These are phyloP conservation scores for Isaurus tuberculatus DNA, from an alignment of 92 coral and sea anemone species.

Conservation along the genomic window DNA sequence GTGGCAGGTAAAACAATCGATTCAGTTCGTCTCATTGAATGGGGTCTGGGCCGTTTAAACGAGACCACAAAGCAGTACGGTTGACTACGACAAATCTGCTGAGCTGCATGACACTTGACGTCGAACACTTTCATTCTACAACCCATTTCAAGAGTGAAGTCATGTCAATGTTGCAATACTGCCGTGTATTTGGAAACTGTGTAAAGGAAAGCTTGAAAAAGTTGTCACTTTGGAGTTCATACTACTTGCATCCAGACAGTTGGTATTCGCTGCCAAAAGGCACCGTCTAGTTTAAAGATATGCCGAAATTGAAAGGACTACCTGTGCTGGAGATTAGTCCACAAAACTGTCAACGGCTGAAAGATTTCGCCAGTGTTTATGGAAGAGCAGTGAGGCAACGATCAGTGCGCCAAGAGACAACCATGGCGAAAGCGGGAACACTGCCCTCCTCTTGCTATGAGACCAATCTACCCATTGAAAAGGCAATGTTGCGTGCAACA, in stretches of 20 bases:
- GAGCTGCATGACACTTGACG: constrained; percentile 58
- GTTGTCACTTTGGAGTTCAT: constrained; percentile 58
- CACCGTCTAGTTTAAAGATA: constrained; percentile 41
- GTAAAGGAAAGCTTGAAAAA: constrained; percentile 58
- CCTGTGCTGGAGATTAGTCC: constrained; percentile 32
- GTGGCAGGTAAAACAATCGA: constrained; percentile 48
- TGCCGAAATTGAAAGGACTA: constrained; percentile 46
- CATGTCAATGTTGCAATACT: constrained; percentile 59
- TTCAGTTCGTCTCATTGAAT: constrained; percentile 34
- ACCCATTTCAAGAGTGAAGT: constrained; percentile 46
- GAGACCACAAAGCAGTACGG: constrained; percentile 31
- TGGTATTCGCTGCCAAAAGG: constrained; percentile 46
- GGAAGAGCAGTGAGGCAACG: constrained; percentile 48
- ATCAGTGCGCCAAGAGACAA: constrained; percentile 53
- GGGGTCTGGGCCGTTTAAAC: constrained; percentile 36
- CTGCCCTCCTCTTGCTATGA: constrained; percentile 49
- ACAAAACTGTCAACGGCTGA: constrained; percentile 49
- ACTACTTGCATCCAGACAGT: constrained; percentile 48
- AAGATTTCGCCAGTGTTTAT: constrained; percentile 41
- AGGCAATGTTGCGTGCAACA: constrained; percentile 25
- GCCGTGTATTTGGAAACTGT: constrained; percentile 54
- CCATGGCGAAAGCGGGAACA: constrained; percentile 53
- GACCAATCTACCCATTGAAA: constrained; percentile 45
- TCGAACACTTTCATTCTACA: constrained; percentile 52
- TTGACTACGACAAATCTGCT: constrained; percentile 41